Evolutionary conservation across 2,113 vertebrate genomes (phyloP).

Genomic region (Thamnophis sirtalis): DNA sequence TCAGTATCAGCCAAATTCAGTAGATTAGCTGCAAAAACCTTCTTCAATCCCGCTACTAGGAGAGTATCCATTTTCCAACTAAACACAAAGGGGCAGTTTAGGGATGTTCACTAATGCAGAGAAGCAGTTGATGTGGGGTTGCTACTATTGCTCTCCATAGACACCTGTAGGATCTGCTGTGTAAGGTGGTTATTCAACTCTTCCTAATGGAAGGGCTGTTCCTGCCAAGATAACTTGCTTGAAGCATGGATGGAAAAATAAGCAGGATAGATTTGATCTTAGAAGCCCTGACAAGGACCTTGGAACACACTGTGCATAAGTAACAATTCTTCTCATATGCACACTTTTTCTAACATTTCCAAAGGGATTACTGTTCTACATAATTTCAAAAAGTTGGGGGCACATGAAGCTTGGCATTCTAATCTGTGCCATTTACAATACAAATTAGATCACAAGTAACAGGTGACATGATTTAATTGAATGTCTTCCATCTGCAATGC

Average conservation of each 20-base stretch:
- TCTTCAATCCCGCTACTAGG: not conserved
- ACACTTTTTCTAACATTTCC: constrained; percentile 21
- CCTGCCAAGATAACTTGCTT: not conserved
- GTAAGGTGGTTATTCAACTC: not conserved
- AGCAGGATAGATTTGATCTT: not conserved
- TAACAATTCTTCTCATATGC: not conserved
- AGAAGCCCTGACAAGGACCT: not conserved
- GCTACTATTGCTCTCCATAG: not conserved
- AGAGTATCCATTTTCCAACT: not conserved
- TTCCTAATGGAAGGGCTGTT: not conserved
- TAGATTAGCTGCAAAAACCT: not conserved
- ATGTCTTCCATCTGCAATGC: constrained; percentile 77
- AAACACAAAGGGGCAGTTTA: not conserved
- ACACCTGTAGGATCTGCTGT: not conserved
- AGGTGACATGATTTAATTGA: constrained; percentile 80
- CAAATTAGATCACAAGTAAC: constrained; percentile 75
- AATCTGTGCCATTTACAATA: constrained; percentile 64
- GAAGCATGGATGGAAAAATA: not conserved
- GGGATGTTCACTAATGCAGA: not conserved
- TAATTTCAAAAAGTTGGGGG: constrained; percentile 28
- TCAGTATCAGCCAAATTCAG: not conserved
- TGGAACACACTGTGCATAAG: not conserved
- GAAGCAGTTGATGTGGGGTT: not conserved
- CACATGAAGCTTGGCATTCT: constrained; percentile 41
- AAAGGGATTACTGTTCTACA: constrained; percentile 3